These are phyloP conservation scores for Keiferia lycopersicella DNA, from an alignment of 2,888 invertebrate species.

Conservation along the genomic window DNA sequence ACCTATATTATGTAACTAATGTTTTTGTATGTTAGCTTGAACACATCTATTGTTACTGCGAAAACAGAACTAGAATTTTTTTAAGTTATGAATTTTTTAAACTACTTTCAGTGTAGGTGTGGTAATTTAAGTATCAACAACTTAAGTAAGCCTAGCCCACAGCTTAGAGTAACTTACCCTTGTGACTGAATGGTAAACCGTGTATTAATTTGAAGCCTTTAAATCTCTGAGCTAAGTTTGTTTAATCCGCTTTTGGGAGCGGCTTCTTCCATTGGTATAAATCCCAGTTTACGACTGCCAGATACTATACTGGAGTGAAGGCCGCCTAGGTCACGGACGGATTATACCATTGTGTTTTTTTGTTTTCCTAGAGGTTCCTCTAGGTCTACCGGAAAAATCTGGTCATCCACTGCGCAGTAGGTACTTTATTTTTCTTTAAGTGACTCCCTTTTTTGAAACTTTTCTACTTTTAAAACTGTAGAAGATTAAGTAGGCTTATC, in stretches of 20 bases:
- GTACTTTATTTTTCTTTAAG: no score
- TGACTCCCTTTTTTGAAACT: no score
- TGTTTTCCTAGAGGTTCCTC: no score
- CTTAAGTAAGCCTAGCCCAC: not conserved
- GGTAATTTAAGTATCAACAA: not conserved
- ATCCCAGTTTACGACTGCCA: slow-evolving; percentile 1
- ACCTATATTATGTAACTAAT: no score
- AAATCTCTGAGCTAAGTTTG: not conserved
- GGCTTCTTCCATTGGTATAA: slow-evolving; percentile 1
- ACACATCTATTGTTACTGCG: not conserved
- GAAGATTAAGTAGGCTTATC: no score
- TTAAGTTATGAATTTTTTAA: not conserved
- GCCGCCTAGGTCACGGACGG: slow-evolving; percentile 9
- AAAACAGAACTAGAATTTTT: not conserved
- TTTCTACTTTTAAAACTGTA: no score
- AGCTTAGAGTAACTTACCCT: slow-evolving; percentile 14
- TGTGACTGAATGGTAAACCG: not conserved
- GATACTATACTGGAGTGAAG: slow-evolving; percentile 1
- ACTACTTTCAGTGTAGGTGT: not conserved
- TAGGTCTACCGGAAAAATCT: no score
- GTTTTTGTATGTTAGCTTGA: not conserved
- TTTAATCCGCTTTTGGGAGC: not conserved
- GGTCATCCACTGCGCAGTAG: no score
- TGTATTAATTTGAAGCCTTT: slow-evolving; percentile 9
- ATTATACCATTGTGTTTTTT: no score